Conservation (phyloP, 2,113 vertebrate species). For the Nymphicus hollandicus region DNA sequence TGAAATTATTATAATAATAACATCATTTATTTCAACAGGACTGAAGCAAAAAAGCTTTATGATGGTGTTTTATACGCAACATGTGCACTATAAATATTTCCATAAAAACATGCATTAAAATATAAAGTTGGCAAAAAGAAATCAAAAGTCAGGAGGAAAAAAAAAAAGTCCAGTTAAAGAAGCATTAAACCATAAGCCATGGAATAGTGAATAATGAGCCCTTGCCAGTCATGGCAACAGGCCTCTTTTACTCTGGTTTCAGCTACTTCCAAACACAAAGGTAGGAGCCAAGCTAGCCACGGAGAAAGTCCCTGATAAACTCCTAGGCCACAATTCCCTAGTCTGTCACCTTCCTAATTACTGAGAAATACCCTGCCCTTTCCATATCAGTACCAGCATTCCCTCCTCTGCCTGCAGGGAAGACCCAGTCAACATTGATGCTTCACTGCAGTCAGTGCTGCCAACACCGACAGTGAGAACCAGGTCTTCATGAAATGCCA, state of each 20-base stretch:
- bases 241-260: constrained; percentile 24
- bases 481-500: neutral
- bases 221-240: constrained; percentile 38
- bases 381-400: rapidly evolving
- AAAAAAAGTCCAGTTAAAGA: constrained; percentile 34
- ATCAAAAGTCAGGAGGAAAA: constrained; percentile 49
- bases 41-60: constrained; percentile 67
- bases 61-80: constrained; percentile 70
- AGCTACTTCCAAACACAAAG: constrained; percentile 7
- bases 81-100: constrained; percentile 77
- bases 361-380: neutral
- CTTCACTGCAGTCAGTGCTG: rapidly evolving
- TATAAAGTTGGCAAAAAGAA: constrained; percentile 70
- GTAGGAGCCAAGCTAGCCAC: neutral
- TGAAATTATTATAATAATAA: constrained; percentile 68
- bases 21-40: constrained; percentile 71
- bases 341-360: neutral
- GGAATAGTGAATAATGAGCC: constrained; percentile 21
- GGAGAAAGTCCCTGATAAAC: neutral
- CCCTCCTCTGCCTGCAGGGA: neutral
- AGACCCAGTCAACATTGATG: rapidly evolving
- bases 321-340: neutral
- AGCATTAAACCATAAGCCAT: neutral
- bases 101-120: constrained; percentile 74
- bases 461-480: rapidly evolving